phyloP scores from a whole-genome alignment of 2,113 vertebrate species.

The Mugil cephalus region DNA sequence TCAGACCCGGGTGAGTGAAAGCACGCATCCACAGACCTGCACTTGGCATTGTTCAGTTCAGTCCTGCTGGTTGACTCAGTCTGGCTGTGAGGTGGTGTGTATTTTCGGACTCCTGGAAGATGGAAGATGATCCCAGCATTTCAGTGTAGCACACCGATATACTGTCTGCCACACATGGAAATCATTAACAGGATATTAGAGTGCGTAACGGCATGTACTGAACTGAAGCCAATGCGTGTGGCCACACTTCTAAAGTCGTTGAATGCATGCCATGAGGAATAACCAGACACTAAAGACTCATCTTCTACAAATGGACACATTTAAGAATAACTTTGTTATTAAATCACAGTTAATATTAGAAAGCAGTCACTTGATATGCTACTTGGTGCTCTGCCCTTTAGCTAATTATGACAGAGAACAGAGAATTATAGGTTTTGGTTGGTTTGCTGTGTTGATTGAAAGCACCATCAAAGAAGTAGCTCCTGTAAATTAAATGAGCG shows the following conservation, averaged over 20 bases:
- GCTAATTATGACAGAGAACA: constrained; percentile 16
- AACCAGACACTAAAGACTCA: constrained; percentile 1
- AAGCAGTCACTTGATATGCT: constrained; percentile 65
- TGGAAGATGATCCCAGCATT: constrained; percentile 65
- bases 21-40: constrained; percentile 9
- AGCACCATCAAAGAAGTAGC: not conserved
- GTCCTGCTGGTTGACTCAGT: constrained; percentile 45
- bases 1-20: constrained; percentile 88
- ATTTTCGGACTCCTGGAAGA: constrained; percentile 71
- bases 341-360: constrained; percentile 74
- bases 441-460: not conserved
- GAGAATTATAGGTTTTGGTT: constrained; percentile 22
- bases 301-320: constrained; percentile 6
- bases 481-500: not conserved
- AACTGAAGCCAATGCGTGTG: not conserved
- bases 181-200: constrained; percentile 21
- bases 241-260: too few relatives aligned
- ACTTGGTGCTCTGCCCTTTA: constrained; percentile 16
- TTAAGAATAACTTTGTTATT: constrained; percentile 36
- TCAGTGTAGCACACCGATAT: constrained; percentile 38
- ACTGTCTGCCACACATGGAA: constrained; percentile 2
- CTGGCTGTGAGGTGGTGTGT: constrained; percentile 46
- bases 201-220: not conserved
- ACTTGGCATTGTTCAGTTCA: constrained; percentile 58
- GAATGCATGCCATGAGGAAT: not conserved